Evolutionary conservation across 2,113 vertebrate species (phyloP), one percentile per base, ranked within the genome.

Genomic region (Crotalus viridis): DNA sequence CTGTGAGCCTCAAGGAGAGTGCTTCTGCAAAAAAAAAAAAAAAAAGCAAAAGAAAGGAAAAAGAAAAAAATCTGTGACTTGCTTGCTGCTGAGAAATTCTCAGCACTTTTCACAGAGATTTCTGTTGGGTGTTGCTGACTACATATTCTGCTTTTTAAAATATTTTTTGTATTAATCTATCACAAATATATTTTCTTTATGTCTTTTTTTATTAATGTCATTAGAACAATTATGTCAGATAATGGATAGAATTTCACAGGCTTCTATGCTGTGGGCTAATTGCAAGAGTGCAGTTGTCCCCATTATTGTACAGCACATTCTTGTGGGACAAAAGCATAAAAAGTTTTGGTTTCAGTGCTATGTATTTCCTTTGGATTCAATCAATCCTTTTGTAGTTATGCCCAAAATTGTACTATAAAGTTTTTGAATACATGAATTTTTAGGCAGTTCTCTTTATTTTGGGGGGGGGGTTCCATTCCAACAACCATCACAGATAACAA

Each of bases 151-250:
- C 9, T 3, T 55, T 9, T 21, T 46, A 13, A 21, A 9, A 81
- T 81, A 46, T 43, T 7, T 81, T 92, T 54, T 89, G 43, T 13
- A 55, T 51, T 46, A 61, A 92, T 51, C 61, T 69, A 51, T 33
- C 61, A 89, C 51, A 92, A 88, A 89, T 39, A 74, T 92, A 55
- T 28, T 48, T 81, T 52, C 59, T 5, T 46, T 26, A 81, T 10
- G 9, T 81, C 87, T 69, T 74, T 61, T 88, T 92, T 87, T 52
- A 92, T 89, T 92, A 64, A 92, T 89, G 57, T 89, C 33, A 81
- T 55, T 22, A 92, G 57, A 24, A 92, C 43, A 69, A 22, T 19
- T 92, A 87, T 88, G 59, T 51, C 86, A 88, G 48, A 88, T 51
- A 88, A 39, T 43, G 22, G n/a, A 15, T 59, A 88, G 21, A 69